These are phyloP conservation scores for Lobophora halterata DNA, from an alignment of 2,888 invertebrate genomes.

Conservation along the genomic window DNA sequence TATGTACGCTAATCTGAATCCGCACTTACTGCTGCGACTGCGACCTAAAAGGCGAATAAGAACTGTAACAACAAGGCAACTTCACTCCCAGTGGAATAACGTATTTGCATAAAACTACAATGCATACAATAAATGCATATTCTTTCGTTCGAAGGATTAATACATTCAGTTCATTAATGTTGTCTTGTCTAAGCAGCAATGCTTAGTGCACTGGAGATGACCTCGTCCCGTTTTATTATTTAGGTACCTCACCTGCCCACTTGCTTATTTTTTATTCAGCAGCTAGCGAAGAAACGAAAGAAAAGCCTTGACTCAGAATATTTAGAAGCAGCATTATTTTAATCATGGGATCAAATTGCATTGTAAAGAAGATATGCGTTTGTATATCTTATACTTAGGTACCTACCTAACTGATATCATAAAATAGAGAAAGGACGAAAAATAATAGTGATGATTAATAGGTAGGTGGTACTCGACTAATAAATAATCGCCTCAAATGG, in stretches of 20 bases:
- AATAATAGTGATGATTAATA: too few relatives aligned
- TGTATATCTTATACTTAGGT: too few relatives aligned
- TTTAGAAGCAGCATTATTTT: too few relatives aligned
- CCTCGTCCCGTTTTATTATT: slow-evolving; percentile 22
- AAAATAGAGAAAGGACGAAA: too few relatives aligned
- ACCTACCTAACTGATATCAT: too few relatives aligned
- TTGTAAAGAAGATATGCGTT: too few relatives aligned
- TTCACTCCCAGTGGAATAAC: neutral
- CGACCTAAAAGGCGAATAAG: neutral
- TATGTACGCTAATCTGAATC: too few relatives aligned
- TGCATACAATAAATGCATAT: slow-evolving; percentile 16
- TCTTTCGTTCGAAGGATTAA: slow-evolving; percentile 10
- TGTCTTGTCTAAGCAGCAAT: slow-evolving; percentile 11
- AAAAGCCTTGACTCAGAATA: slow-evolving; percentile 3
- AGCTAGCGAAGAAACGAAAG: slow-evolving; percentile 15
- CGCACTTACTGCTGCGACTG: too few relatives aligned
- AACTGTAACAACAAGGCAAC: neutral
- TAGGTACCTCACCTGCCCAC: slow-evolving; percentile 7
- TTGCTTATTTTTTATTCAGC: slow-evolving; percentile 22
- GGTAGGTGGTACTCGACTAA: too few relatives aligned
- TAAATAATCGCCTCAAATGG: too few relatives aligned
- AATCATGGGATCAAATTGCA: too few relatives aligned
- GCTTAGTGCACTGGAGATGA: slow-evolving; percentile 15
- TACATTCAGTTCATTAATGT: slow-evolving; percentile 15
- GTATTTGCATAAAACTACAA: slow-evolving; percentile 20